Conservation (phyloP, 2,797 vertebrate genomes). For the Helostoma temminkii region DNA sequence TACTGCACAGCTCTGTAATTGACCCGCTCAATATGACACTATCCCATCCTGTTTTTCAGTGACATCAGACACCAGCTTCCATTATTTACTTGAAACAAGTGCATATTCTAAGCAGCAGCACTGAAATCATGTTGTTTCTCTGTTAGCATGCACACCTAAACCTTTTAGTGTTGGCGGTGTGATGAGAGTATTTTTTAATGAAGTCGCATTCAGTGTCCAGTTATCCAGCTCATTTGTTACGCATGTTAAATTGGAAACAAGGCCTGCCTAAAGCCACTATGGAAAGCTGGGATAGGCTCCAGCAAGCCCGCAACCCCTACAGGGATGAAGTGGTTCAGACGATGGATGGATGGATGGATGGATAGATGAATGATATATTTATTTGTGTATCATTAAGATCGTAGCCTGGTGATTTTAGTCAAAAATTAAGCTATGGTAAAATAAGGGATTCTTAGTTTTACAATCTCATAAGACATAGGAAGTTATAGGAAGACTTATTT, state of each 20-base stretch:
- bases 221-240: neutral
- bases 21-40: constrained; percentile 46
- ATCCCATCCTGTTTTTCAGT: constrained; percentile 32
- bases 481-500: no score
- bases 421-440: neutral
- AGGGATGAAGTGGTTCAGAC: no score
- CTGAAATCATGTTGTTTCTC: constrained; percentile 33
- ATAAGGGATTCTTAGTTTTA: no score
- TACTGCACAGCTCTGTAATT: constrained; percentile 45
- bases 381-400: no score
- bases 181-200: constrained; percentile 12
- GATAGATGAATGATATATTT: no score
- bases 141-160: constrained; percentile 14
- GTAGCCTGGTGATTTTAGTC: neutral
- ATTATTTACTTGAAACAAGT: constrained; percentile 55
- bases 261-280: no score
- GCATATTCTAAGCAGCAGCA: constrained; percentile 24
- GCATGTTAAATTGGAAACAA: neutral
- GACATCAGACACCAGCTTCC: constrained; percentile 22
- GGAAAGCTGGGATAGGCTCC: no score
- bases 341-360: no score
- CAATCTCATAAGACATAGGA: no score
- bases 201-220: neutral
- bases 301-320: no score
- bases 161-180: constrained; percentile 2